These are phyloP conservation scores for Myotis lucifugus DNA, from an alignment of 2,113 vertebrate species.

Conservation along the genomic window DNA sequence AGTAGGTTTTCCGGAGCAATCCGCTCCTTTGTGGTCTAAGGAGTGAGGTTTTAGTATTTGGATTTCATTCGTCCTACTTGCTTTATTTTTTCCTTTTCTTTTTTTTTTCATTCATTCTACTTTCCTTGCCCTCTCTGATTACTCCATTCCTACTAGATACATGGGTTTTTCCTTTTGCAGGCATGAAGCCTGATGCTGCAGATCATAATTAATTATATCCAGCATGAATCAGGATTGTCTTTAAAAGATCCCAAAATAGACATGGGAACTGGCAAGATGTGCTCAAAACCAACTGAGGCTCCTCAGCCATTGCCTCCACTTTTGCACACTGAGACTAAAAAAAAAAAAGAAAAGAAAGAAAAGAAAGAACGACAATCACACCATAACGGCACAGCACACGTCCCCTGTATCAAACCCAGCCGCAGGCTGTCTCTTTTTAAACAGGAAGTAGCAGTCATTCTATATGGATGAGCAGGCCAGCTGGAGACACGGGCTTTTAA, in stretches of 20 bases:
- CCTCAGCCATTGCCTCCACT: slow-evolving; percentile 3
- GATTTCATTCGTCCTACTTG: neutral
- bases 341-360: neutral
- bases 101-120: neutral
- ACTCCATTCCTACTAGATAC: neutral
- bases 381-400: slow-evolving; percentile 26
- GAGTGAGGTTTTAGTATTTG: neutral
- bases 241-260: slow-evolving; percentile 13
- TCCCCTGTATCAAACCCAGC: neutral
- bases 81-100: neutral
- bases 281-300: slow-evolving; percentile 47
- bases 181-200: neutral
- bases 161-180: neutral
- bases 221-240: neutral
- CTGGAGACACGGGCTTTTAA: neutral
- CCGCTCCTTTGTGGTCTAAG: neutral
- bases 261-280: neutral
- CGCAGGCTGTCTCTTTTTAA: neutral
- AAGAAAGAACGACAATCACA: slow-evolving; percentile 45
- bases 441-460: slow-evolving; percentile 22
- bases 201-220: neutral
- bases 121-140: neutral
- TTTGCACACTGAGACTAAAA: neutral
- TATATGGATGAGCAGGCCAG: neutral
- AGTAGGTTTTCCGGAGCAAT: neutral